Evolutionary conservation across 2,888 invertebrate genomes (phyloP).

Genomic region (Stratiomys singularior): DNA sequence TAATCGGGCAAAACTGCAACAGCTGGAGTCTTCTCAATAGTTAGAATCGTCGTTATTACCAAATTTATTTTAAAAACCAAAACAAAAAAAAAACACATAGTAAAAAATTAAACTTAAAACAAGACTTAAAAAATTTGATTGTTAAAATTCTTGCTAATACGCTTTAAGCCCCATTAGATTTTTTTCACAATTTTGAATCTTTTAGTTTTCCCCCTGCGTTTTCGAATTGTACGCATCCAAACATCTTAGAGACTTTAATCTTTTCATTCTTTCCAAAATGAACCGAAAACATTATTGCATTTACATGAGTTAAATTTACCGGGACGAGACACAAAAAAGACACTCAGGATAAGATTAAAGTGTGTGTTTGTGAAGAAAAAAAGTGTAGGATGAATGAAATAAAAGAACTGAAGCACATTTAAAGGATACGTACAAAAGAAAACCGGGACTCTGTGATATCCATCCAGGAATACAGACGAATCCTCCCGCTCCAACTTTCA

Average conservation of each 20-base stretch:
- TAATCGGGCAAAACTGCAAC: too few species aligned
- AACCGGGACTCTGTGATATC: background rate
- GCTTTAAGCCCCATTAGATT: too few species aligned
- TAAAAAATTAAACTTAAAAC: too few species aligned
- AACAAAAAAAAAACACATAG: too few species aligned
- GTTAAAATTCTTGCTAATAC: too few species aligned
- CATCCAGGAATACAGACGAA: background rate
- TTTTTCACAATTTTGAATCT: too few species aligned
- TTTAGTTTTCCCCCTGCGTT: too few species aligned
- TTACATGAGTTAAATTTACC: slow-evolving; percentile 16
- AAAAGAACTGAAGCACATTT: slow-evolving; percentile 1
- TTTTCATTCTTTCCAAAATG: background rate
- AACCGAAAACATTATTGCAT: slow-evolving; percentile 20
- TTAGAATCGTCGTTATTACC: too few species aligned
- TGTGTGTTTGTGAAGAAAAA: background rate
- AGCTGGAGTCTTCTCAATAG: too few species aligned
- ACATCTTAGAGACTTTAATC: background rate
- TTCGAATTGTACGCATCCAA: too few species aligned
- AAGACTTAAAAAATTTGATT: too few species aligned
- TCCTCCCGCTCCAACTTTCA: slow-evolving; percentile 1
- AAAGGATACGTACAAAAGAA: slow-evolving; percentile 7
- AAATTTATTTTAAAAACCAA: too few species aligned
- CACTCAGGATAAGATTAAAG: slow-evolving; percentile 22
- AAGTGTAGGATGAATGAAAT: background rate
- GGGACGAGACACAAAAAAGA: background rate